Conservation (phyloP, 1,140 invertebrate species). For the Drosophila navojoa region DNA sequence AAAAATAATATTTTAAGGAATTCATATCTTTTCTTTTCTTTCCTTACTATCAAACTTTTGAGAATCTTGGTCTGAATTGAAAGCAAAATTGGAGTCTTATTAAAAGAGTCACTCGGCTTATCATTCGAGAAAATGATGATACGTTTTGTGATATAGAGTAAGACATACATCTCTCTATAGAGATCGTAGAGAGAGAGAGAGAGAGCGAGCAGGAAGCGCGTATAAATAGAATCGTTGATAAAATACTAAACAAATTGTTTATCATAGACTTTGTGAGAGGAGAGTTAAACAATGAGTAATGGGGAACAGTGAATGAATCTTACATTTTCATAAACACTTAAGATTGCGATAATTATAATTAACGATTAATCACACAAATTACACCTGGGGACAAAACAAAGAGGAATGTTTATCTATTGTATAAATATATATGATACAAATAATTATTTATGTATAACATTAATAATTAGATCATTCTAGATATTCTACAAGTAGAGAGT, state of each 20-base stretch:
- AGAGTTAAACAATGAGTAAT: constrained; percentile 16
- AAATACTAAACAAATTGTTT: constrained; percentile 5
- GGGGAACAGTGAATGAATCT: not conserved
- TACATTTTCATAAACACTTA: not conserved
- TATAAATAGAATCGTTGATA: constrained; percentile 19
- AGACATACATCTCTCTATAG: too few species aligned
- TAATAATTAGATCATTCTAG: too few species aligned
- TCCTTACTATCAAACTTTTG: too few species aligned
- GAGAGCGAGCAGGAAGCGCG: not conserved
- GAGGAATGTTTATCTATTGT: too few species aligned
- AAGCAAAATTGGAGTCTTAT: too few species aligned
- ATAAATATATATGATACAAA: too few species aligned
- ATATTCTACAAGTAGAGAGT: too few species aligned
- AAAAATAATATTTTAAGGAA: too few species aligned
- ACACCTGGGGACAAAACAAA: not conserved
- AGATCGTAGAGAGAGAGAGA: not conserved
- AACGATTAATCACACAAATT: not conserved
- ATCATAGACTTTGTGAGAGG: not conserved
- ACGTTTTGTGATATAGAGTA: not conserved
- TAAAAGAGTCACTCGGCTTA: not conserved
- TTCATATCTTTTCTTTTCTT: too few species aligned
- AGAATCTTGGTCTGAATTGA: too few species aligned
- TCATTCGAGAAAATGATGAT: constrained; percentile 2
- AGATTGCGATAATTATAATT: not conserved
- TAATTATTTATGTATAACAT: too few species aligned